Percentiles rank a stretch among this genome's conserved stretches.
phyloP scores from a whole-genome alignment of 35 echinoderm and acorn worm genomes.

The Diadema setosum region DNA sequence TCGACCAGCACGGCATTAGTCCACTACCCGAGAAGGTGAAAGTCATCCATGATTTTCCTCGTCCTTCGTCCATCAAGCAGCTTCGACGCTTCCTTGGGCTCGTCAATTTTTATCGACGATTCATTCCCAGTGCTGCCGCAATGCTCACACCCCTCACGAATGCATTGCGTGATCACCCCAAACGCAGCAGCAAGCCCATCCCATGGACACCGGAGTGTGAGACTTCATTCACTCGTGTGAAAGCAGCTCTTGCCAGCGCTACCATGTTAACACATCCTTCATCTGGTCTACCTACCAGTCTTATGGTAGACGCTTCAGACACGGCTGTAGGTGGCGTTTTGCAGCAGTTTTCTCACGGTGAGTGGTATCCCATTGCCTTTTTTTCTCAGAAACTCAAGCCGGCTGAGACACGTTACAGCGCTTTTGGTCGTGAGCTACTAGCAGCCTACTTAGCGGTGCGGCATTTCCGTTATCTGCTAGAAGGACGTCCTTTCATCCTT shows the following conservation, averaged over 20 bases:
- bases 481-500: too few species aligned
- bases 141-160: constrained; percentile 30
- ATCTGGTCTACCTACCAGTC: not conserved
- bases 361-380: constrained; percentile 24
- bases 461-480: constrained; percentile 32
- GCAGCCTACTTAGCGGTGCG: constrained; percentile 31
- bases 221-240: not conserved
- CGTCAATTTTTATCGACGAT: constrained; percentile 63
- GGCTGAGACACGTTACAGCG: constrained; percentile 22
- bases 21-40: constrained; percentile 37
- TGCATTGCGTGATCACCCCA: not conserved
- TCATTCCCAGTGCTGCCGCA: constrained; percentile 40
- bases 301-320: constrained; percentile 50
- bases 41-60: constrained; percentile 38
- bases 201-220: not conserved
- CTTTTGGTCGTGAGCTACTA: constrained; percentile 39
- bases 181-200: not conserved
- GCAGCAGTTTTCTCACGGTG: constrained; percentile 12
- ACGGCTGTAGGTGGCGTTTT: constrained; percentile 48
- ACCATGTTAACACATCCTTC: constrained; percentile 32
- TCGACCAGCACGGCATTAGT: constrained; percentile 16
- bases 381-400: constrained; percentile 26
- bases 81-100: constrained; percentile 39
- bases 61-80: not conserved
- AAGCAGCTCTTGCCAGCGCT: constrained; percentile 8